Conservation (phyloP, 2,888 invertebrate species). For the Philaethria dido region DNA sequence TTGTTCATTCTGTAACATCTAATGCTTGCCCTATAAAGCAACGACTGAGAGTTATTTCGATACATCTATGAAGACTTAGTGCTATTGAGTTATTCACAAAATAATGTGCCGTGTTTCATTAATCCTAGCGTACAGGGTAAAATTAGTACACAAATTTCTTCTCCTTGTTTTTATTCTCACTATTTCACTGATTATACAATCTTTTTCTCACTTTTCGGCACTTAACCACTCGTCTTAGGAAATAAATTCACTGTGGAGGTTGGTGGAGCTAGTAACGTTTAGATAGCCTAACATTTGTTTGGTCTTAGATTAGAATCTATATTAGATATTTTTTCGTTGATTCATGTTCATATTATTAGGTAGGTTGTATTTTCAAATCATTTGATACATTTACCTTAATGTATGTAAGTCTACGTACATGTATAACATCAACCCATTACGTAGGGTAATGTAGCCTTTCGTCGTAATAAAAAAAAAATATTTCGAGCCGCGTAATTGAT, state of each 20-base stretch:
- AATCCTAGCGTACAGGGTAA: slow-evolving; percentile 84
- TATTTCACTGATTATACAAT: slow-evolving; percentile 74
- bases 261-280: slow-evolving; percentile 72
- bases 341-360: slow-evolving; percentile 55
- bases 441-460: slow-evolving; percentile 76
- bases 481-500: slow-evolving; percentile 84
- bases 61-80: slow-evolving; percentile 33
- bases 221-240: slow-evolving; percentile 71
- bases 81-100: slow-evolving; percentile 36
- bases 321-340: slow-evolving; percentile 48
- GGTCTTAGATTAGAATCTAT: slow-evolving; percentile 66
- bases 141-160: slow-evolving; percentile 76
- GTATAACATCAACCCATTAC: slow-evolving; percentile 71
- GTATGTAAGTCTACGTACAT: slow-evolving; percentile 46
- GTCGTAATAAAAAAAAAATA: slow-evolving; percentile 71
- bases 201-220: slow-evolving; percentile 77
- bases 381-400: slow-evolving; percentile 54
- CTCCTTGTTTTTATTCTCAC: slow-evolving; percentile 76
- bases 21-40: slow-evolving; percentile 72
- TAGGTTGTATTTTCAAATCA: slow-evolving; percentile 54
- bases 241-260: slow-evolving; percentile 73
- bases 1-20: slow-evolving; percentile 57
- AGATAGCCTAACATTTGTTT: slow-evolving; percentile 64
- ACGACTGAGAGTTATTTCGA: slow-evolving; percentile 68
- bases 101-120: slow-evolving; percentile 60